Base-by-base conservation (phyloP, 2,797 vertebrate genomes). In the Spizella passerina region DNA sequence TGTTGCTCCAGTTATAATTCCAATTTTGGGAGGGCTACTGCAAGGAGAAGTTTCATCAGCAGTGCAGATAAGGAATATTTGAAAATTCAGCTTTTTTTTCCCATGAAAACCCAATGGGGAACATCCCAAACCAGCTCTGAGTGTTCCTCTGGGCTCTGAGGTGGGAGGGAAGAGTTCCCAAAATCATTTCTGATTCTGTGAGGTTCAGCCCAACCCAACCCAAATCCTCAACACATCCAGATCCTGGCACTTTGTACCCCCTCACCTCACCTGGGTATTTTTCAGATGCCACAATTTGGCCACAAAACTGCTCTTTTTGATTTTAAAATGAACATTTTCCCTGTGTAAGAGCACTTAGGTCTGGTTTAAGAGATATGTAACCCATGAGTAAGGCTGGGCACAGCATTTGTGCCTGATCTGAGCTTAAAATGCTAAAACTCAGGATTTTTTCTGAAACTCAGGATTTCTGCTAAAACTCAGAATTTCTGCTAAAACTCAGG, bases 121-220 rank as follows among this genome's bases (percentile, higher is more conserved):
- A 1, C 6, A 2, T 2, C 70, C 11, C 1, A 0, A 23, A 21
- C 12, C 2, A 7, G 46, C 19, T 32, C 30, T 52, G 50, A 19
- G 17, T 20, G 29, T 12, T 30, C 50, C 29, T 52, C 6, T 30
- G 50, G 50, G 8, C 41, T 19, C 14, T 13, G 65, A 12, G 76
- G 29, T 7, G 50, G 38, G 19, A 23, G 34, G 10, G 5, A 11
- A 24, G 7, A 0, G 11, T 0, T 26, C 53, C 84, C 27, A 6
- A 23, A 24, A 29, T 27, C 32, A 8, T 2, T 0, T 21, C 81
- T 4, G 20, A 4, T 6, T 27, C 38, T 0, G 0, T 0, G 60
- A 9, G 49, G 18, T 18, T 38, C 27, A 56, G 36, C n/a, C 63
- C 27, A 6, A 13, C 14, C 36, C 27, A 56, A n/a, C 27, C n/a